Evolutionary conservation across 2,113 vertebrate genomes (phyloP).

Genomic region (Larimichthys crocea): DNA sequence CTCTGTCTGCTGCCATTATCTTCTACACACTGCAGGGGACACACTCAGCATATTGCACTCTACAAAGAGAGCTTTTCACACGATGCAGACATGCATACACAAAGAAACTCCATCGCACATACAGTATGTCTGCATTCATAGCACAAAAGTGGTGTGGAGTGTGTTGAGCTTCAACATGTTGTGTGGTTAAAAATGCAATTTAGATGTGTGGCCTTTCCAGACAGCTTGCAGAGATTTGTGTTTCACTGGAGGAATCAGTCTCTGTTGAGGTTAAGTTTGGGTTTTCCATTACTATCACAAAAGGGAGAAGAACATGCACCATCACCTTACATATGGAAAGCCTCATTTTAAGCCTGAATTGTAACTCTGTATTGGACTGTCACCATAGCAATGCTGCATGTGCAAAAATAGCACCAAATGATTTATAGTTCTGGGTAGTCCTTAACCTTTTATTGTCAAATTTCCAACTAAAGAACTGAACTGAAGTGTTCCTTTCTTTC

Average conservation of each 20-base stretch:
- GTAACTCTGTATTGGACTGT: background rate
- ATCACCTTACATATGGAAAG: conserved; percentile 22
- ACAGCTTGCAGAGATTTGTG: conserved; percentile 50
- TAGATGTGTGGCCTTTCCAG: conserved; percentile 61
- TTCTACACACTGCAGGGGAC: conserved; percentile 52
- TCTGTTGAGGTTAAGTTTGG: conserved; percentile 35
- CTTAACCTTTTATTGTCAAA: conserved; percentile 13
- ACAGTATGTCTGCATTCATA: conserved; percentile 24
- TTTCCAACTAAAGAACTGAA: conserved; percentile 2
- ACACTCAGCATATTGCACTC: conserved; percentile 34
- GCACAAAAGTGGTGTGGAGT: conserved; percentile 39
- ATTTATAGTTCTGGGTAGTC: conserved; percentile 9
- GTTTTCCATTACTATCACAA: conserved; percentile 50
- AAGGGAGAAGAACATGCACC: conserved; percentile 27
- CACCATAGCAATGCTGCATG: background rate
- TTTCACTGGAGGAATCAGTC: conserved; percentile 46
- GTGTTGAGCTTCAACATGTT: conserved; percentile 44
- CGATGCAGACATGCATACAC: background rate
- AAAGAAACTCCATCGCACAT: conserved; percentile 4
- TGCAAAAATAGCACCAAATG: conserved; percentile 1
- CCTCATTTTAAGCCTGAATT: conserved; percentile 8
- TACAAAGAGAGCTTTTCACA: conserved; percentile 43
- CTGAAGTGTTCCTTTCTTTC: conserved; percentile 1
- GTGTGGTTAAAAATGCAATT: conserved; percentile 64
- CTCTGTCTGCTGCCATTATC: conserved; percentile 66